Conservation (phyloP, 1,140 invertebrate genomes). For the Vanessa atalanta region DNA sequence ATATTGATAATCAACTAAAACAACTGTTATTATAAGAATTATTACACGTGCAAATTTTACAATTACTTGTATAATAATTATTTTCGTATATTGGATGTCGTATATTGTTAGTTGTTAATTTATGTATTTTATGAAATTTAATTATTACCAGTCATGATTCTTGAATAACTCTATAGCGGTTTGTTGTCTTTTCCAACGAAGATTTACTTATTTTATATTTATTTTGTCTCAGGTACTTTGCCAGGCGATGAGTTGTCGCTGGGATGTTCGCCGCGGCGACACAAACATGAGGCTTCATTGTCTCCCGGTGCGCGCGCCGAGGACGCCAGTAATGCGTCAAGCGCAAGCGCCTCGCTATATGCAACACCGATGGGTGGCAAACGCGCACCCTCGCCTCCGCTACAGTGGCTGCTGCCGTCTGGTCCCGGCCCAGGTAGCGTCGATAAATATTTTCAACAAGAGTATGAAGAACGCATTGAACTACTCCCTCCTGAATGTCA, state of each 20-base stretch:
- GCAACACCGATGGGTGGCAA: constrained; percentile 76
- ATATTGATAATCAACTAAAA: too few species aligned
- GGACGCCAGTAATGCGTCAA: constrained; percentile 86
- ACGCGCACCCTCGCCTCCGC: constrained; percentile 76
- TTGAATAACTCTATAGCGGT: too few species aligned
- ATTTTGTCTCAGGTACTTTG: constrained; percentile 85
- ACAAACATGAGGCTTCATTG: constrained; percentile 82
- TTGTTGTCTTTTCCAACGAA: too few species aligned
- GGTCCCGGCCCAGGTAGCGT: constrained; percentile 85
- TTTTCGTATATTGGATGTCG: too few species aligned
- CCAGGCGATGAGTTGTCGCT: constrained; percentile 88
- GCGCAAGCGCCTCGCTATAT: constrained; percentile 84
- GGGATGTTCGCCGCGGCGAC: constrained; percentile 81
- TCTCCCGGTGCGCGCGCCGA: constrained; percentile 86
- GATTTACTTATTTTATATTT: too few species aligned
- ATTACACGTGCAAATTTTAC: too few species aligned
- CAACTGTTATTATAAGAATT: too few species aligned
- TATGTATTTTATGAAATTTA: too few species aligned
- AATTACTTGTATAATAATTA: too few species aligned
- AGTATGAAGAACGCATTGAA: constrained; percentile 80
- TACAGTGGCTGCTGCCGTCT: constrained; percentile 77
- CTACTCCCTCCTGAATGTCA: constrained; percentile 78
- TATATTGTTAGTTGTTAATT: too few species aligned
- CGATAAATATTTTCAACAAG: constrained; percentile 83
- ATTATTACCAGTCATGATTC: too few species aligned